phyloP scores from a whole-genome alignment of 2,797 vertebrate species.

The Eupleurogrammus muticus region DNA sequence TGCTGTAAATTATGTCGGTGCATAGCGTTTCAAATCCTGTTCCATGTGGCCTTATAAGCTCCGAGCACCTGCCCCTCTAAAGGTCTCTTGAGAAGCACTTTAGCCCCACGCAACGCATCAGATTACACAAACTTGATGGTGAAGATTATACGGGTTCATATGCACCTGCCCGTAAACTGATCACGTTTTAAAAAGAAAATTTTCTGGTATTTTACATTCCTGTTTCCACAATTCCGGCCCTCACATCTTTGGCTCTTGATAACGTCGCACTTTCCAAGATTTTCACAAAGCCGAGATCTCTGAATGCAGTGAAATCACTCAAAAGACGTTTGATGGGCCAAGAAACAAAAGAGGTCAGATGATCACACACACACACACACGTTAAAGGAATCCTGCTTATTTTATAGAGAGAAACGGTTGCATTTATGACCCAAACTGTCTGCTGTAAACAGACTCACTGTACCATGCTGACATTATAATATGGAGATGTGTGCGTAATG shows the following conservation, averaged over 20 bases:
- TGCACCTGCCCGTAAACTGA: neutral
- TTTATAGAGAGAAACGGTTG: neutral
- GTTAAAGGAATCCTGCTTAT: neutral
- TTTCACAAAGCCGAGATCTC: too few relatives aligned
- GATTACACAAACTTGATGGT: neutral
- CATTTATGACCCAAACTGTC: neutral
- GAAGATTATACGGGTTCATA: neutral
- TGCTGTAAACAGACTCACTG: neutral
- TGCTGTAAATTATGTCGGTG: too few relatives aligned
- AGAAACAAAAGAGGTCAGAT: neutral
- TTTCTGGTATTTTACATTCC: neutral
- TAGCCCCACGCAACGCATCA: neutral
- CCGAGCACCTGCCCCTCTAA: too few relatives aligned
- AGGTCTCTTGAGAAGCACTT: neutral
- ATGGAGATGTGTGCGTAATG: neutral
- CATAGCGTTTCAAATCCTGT: too few relatives aligned
- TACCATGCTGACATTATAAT: neutral
- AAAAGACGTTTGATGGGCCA: neutral
- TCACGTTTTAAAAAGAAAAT: neutral
- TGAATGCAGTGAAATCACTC: neutral
- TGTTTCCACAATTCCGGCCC: too few relatives aligned
- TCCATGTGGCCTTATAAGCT: too few relatives aligned
- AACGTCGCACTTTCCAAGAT: too few relatives aligned
- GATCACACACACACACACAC: neutral
- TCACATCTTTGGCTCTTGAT: too few relatives aligned